Percentiles rank a stretch among this genome's conserved stretches.
These are phyloP conservation scores for Gorsachius goisagi DNA, from an alignment of 2,113 vertebrate genomes.

Conservation along the genomic window DNA sequence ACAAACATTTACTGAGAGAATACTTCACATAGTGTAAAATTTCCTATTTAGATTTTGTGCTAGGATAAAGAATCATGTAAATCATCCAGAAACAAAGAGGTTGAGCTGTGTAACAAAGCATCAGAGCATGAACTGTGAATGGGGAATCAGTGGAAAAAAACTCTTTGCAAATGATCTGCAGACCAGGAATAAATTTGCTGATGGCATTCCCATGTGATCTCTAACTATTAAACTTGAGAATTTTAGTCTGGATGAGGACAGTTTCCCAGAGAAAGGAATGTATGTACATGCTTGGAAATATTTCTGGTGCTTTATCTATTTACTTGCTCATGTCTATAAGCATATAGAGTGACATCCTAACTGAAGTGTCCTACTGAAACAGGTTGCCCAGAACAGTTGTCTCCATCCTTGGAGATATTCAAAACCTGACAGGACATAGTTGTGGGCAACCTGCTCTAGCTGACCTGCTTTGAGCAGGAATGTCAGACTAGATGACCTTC, in stretches of 20 bases:
- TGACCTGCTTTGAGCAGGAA: background rate
- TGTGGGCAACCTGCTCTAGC: background rate
- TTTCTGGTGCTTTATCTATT: background rate
- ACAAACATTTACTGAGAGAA: background rate
- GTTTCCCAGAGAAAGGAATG: background rate
- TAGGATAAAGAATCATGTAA: background rate
- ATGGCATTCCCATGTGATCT: background rate
- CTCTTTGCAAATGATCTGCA: background rate
- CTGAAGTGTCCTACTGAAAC: background rate
- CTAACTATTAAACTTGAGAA: background rate
- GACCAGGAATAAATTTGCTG: background rate
- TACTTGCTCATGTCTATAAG: background rate
- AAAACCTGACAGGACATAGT: background rate
- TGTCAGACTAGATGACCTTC: background rate
- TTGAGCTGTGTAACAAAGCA: background rate
- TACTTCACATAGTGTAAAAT: background rate
- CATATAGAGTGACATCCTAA: accelerated
- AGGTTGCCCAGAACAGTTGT: background rate
- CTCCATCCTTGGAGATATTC: background rate
- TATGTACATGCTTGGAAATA: background rate
- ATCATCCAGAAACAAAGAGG: background rate
- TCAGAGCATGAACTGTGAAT: background rate
- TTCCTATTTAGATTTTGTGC: background rate
- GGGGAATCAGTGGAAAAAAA: background rate
- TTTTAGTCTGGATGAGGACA: background rate